Evolutionary conservation across 2,888 invertebrate genomes (phyloP).

Genomic region (Calephelis perditalis): DNA sequence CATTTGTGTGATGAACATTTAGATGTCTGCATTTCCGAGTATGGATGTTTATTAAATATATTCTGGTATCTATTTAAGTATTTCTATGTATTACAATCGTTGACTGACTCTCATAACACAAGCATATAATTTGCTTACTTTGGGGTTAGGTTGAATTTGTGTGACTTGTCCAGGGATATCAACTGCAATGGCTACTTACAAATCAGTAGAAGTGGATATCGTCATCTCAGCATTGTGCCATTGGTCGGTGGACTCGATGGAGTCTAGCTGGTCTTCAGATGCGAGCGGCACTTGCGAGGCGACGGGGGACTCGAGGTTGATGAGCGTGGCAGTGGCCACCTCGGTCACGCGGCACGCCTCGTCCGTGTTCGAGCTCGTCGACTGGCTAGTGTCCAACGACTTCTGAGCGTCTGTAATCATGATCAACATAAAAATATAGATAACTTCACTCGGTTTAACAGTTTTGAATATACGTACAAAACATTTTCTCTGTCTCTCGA

Average conservation of each 20-base stretch:
- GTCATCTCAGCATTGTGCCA: constrained; percentile 62
- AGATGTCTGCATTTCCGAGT: too few species aligned
- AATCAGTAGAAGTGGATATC: constrained; percentile 51
- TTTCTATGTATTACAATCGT: too few species aligned
- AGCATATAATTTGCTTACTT: too few species aligned
- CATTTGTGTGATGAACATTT: too few species aligned
- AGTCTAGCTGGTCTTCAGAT: constrained; percentile 60
- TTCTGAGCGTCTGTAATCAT: constrained; percentile 39
- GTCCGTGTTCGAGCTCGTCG: constrained; percentile 60
- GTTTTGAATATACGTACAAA: too few species aligned
- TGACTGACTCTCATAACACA: too few species aligned
- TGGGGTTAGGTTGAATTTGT: too few species aligned
- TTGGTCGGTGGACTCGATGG: constrained; percentile 64
- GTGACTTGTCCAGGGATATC: not conserved
- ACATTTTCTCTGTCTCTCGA: too few species aligned
- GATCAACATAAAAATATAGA: too few species aligned
- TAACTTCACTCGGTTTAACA: too few species aligned
- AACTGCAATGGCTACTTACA: constrained; percentile 43
- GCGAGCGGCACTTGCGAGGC: constrained; percentile 25
- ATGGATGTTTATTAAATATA: too few species aligned
- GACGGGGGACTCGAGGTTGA: constrained; percentile 65
- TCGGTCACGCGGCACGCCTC: constrained; percentile 50
- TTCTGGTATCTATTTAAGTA: too few species aligned
- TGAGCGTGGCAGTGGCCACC: constrained; percentile 64
- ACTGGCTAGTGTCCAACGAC: constrained; percentile 62